Evolutionary conservation across 2,113 vertebrate species (phyloP), one percentile per base, ranked within the genome.

Genomic region (Acinonyx jubatus): DNA sequence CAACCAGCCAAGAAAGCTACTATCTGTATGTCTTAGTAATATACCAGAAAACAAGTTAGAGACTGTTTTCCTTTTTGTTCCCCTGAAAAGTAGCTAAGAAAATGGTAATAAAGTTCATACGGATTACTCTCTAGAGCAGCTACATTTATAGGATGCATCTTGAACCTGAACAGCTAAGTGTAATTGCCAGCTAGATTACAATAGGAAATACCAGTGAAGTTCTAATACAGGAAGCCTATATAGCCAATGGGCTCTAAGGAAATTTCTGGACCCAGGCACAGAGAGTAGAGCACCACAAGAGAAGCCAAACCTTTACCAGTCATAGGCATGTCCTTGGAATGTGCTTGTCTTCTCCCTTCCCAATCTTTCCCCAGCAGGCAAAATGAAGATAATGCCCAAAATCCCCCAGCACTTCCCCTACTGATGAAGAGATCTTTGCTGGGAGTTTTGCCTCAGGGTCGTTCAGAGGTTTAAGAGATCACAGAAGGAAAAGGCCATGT

Each of bases 81-180:
- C 63, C 19, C 14, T 80, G 69, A 94, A 95, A 97, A 87, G 61
- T 50, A 78, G 78, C 94, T 74, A 91, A 96, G n/a, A 83, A 92
- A 96, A 91, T 25, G 65, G 33, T 61, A 81, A 61, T 14, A 94
- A 91, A 81, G 13, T 74, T 84, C 63, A 65, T 23, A 91, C 7
- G 57, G 16, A 19, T 85, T 45, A 84, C 81, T 83, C 88, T 31
- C 57, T 83, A 81, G 41, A 76, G 65, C 16, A 87, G 38, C 69
- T 84, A 38, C 48, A 82, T 68, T 84, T 89, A 76, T 7, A 55
- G 69, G 89, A 50, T n/a, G 74, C 15, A 79, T 82, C 73, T 48
- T 63, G n/a, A 78, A 86, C 83, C 50, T 50, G 23, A 84, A 89
- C 7, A 45, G 65, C 36, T 94, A 73, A 85, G 36, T 81, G 82